Evolutionary conservation across 2,797 vertebrate genomes (phyloP), one percentile per base, ranked within the genome.

Genomic region (Atherinosoma microstoma): DNA sequence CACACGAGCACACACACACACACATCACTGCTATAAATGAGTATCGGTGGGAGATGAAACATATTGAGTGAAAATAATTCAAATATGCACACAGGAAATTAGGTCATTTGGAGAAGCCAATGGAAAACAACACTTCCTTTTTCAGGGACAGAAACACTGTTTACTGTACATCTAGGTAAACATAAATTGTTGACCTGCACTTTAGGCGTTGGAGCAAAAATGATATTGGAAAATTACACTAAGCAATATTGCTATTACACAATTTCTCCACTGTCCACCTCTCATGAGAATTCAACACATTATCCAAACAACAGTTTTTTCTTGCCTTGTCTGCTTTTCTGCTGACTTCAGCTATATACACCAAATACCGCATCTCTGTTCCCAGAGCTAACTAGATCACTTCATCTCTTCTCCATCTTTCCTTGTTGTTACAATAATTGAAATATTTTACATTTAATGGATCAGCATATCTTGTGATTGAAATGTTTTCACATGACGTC

Each of bases 261-360:
- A 79, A 51, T 65, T 68, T 75, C 69, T 72, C 63, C 42, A 51
- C 24, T 49, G 54, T 70, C 57, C 64, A 13, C 20, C 45, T 49
- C 74, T 79, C 65, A 32, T 53, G 54, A 64, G 68, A 82, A 68
- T 47, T 61, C 15, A 61, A 69, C 30, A 70, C 63, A 73, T 84
- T 79, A 77, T 58, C 72, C 73, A 85, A 69, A 78, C 65, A 61
- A 32, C 75, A 69, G 77, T 67, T 76, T 73, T 64, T 66, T 6
- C 73, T 73, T 58, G 53, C 76, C 74, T 78, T 49, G 18, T 72
- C 73, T 84, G 76, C 67, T 64, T 83, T 85, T 63, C 65, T 84
- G 89, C 86, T 90, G 86, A 91, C 79, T 88, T 87, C 88, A 91
- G 84, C 84, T 82, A 66, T 85, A 87, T 69, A 58, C 53, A 54